Base-by-base conservation (phyloP, 2,888 invertebrate genomes). In the Heliconius ismenius region DNA sequence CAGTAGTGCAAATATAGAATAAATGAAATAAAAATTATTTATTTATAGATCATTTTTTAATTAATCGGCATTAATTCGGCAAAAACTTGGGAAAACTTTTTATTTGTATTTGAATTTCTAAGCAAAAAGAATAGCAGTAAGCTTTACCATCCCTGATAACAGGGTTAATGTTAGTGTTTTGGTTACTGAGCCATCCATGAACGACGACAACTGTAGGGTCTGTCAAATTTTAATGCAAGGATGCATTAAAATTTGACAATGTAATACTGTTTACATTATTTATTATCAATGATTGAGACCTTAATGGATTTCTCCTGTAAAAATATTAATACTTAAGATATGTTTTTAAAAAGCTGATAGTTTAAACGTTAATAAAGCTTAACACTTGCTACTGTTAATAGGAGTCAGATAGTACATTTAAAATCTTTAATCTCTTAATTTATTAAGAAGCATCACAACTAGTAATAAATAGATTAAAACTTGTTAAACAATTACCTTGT, bases 131-230 rank as follows among this genome's bases (percentile, higher is more conserved):
- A 18, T 18, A n/a, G 21, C 0, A 60, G 11, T 60, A 70, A 21
- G 43, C 39, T 81, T 80, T 83, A 89, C 89, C 88, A 73, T 84
- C 81, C 77, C 84, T 84, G 43, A 88, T 80, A 32, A 73, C 67
- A 1, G 82, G 77, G 67, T 86, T 86, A 18, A 83, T 74, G 3
- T 83, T 82, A 18, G 82, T 81, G 36, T 85, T 80, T 43, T 82
- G 81, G 65, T 84, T 84, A 77, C 86, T 81, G 69, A 88, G 82
- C 89, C 89, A 90, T 4, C 90, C 90, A 78, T 90, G 90, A 9
- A 79, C 86, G 4, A 90, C 69, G 2, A 90, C 84, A 0, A 88
- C 82, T 2, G 87, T 88, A 9, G 84, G 84, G 1, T 80, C 76
- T 3, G 78, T 80, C n/a, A n/a, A n/a, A n/a, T n/a, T n/a, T n/a